Conservation (phyloP, 2,113 vertebrate species). For the Salvelinus alpinus region DNA sequence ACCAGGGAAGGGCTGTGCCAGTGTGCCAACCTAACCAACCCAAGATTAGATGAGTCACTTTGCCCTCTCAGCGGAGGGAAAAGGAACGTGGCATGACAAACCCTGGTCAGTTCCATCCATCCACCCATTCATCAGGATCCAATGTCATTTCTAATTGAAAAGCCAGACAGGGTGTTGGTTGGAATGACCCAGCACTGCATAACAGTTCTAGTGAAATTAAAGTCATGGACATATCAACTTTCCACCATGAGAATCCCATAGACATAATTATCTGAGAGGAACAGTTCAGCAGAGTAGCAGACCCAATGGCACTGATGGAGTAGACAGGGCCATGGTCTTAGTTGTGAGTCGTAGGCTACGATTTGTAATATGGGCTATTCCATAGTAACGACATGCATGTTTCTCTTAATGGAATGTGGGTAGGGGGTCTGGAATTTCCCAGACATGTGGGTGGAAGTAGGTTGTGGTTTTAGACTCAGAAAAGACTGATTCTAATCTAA, state of each 20-base stretch:
- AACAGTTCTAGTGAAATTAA: background rate
- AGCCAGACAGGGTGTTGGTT: conserved; percentile 33
- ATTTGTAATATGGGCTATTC: conserved; percentile 18
- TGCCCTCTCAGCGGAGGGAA: conserved; percentile 36
- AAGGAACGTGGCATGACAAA: conserved; percentile 35
- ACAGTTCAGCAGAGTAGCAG: conserved; percentile 16
- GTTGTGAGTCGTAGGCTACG: conserved; percentile 24
- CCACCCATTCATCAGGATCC: conserved; percentile 32
- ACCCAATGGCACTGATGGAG: background rate
- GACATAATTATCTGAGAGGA: background rate
- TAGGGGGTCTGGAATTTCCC: conserved; percentile 18
- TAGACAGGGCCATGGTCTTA: background rate
- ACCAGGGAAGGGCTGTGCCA: conserved; percentile 48
- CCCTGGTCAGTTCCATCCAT: conserved; percentile 28
- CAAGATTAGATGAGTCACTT: conserved; percentile 62
- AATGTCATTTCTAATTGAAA: conserved; percentile 39
- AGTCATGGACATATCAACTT: background rate
- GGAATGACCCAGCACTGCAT: conserved; percentile 36
- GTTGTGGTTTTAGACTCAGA: too few relatives aligned
- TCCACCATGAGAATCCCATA: conserved; percentile 7
- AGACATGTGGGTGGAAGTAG: conserved; percentile 7
- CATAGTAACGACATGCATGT: background rate
- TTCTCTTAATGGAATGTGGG: conserved; percentile 18
- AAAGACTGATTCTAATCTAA: too few relatives aligned
- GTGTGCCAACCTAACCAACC: conserved; percentile 31